These are phyloP conservation scores for Ophonus ardosiacus DNA, from an alignment of 2,888 invertebrate species.

Conservation along the genomic window DNA sequence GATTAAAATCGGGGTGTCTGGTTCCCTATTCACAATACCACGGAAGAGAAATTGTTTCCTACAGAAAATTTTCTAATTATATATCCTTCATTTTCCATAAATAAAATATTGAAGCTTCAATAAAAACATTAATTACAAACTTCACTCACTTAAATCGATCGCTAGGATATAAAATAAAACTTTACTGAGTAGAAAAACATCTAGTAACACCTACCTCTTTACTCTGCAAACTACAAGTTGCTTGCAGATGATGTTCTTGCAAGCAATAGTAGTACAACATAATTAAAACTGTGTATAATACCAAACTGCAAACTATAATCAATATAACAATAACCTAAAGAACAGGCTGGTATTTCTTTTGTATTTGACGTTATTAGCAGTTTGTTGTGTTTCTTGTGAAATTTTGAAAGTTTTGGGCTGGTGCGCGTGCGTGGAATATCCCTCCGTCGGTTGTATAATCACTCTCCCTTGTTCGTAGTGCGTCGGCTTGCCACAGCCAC, in stretches of 20 bases:
- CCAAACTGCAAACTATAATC: neutral
- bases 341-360: neutral
- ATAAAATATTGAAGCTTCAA: too few relatives aligned
- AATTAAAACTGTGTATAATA: too few relatives aligned
- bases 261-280: neutral
- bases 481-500: constrained; percentile 53
- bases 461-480: constrained; percentile 16
- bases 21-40: too few relatives aligned
- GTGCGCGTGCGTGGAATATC: constrained; percentile 13
- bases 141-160: neutral
- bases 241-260: neutral
- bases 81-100: too few relatives aligned
- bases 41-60: too few relatives aligned
- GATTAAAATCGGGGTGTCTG: too few relatives aligned
- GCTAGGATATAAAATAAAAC: neutral
- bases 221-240: too few relatives aligned
- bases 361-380: neutral
- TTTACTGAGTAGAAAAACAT: too few relatives aligned
- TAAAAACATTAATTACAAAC: neutral
- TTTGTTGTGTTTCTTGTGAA: neutral
- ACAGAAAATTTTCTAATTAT: too few relatives aligned
- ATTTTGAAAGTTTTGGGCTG: neutral
- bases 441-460: constrained; percentile 15
- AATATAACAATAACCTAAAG: neutral
- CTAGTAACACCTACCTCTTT: too few relatives aligned